These are phyloP conservation scores for Hemichromis elongatus DNA, from an alignment of 2,113 vertebrate genomes.

Conservation along the genomic window DNA sequence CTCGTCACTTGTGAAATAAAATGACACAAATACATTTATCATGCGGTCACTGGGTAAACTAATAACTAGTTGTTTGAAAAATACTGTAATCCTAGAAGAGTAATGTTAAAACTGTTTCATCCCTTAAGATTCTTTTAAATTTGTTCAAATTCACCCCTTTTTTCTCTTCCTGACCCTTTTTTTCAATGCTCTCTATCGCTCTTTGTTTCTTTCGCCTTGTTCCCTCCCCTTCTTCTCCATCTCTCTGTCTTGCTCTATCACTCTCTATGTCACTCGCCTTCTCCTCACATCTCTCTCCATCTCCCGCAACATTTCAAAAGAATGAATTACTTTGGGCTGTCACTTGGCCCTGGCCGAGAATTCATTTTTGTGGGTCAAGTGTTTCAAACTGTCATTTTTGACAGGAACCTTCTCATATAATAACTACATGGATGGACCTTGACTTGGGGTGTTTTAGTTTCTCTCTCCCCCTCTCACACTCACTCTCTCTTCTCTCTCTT, in stretches of 20 bases:
- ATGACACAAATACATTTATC: neutral
- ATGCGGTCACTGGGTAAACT: neutral
- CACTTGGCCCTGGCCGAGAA: slow-evolving; percentile 72
- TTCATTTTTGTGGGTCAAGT: slow-evolving; percentile 78
- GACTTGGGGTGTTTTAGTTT: slow-evolving; percentile 47
- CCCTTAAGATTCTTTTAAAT: neutral
- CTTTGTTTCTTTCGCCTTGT: slow-evolving; percentile 20
- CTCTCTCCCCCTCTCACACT: neutral
- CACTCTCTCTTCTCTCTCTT: neutral
- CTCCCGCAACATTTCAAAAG: slow-evolving; percentile 66
- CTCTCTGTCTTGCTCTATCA: slow-evolving; percentile 54
- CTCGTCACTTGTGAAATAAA: neutral
- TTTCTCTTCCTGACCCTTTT: neutral
- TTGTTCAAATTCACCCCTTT: neutral
- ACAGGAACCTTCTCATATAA: slow-evolving; percentile 74
- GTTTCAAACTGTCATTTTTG: slow-evolving; percentile 76
- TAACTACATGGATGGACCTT: slow-evolving; percentile 72
- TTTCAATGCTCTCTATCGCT: neutral
- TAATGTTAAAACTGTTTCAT: neutral
- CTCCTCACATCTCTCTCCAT: slow-evolving; percentile 54
- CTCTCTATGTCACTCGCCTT: slow-evolving; percentile 44
- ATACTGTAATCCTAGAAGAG: neutral
- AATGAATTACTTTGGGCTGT: slow-evolving; percentile 74
- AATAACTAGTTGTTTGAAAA: neutral
- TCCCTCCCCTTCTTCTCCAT: neutral